These are phyloP conservation scores for Aurelia sp. DNA, from an alignment of 30 jellyfish, hydroid and myxozoan genomes.

Conservation along the genomic window DNA sequence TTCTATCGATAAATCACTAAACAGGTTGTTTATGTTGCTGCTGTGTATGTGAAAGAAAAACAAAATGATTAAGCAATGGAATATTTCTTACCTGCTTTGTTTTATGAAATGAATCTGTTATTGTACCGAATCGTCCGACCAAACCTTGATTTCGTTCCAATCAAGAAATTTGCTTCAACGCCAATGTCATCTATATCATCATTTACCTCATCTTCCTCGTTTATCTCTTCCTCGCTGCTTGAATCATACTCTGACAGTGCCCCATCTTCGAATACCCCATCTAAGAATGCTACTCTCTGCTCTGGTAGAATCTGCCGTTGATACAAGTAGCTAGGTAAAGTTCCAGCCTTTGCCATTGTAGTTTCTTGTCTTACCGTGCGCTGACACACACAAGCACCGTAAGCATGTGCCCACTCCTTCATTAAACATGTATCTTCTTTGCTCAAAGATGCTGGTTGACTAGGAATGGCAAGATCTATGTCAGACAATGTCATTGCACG, in stretches of 20 bases:
- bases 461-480: background rate
- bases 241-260: constrained; percentile 1
- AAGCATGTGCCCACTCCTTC: constrained; percentile 26
- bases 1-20: too few relatives aligned
- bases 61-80: background rate
- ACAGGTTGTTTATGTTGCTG: background rate
- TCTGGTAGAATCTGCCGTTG: constrained; percentile 4
- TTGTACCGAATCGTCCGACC: constrained; percentile 17
- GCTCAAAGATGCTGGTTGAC: constrained; percentile 1
- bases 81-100: background rate
- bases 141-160: constrained; percentile 24
- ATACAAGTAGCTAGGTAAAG: constrained; percentile 13
- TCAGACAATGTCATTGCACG: constrained; percentile 2
- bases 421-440: constrained; percentile 7
- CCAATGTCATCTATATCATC: background rate
- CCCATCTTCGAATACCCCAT: constrained; percentile 6
- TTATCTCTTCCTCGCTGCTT: constrained; percentile 5
- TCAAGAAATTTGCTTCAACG: constrained; percentile 10
- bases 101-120: constrained; percentile 6
- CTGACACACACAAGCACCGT: constrained; percentile 22
- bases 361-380: constrained; percentile 28
- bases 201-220: background rate
- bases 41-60: too few relatives aligned
- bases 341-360: constrained; percentile 34
- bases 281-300: constrained; percentile 14